These are phyloP conservation scores for Gandaritis pyraliata DNA, from an alignment of 2,888 invertebrate species.

Conservation along the genomic window DNA sequence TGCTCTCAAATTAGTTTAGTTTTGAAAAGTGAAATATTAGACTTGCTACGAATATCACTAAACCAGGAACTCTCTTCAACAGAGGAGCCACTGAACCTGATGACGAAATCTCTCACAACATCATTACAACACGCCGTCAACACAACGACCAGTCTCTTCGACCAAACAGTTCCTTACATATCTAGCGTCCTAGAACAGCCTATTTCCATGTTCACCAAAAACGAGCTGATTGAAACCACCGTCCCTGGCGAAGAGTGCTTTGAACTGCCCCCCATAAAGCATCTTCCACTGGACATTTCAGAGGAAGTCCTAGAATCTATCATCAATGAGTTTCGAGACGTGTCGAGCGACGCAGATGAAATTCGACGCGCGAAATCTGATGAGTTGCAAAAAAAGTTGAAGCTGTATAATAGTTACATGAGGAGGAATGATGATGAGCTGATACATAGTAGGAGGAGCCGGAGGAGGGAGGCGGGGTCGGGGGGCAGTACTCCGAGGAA, in stretches of 20 bases:
- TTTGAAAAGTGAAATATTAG: too few relatives aligned
- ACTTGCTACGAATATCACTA: too few relatives aligned
- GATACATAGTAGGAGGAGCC: constrained; percentile 83
- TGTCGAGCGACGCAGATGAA: constrained; percentile 65
- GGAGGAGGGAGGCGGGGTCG: constrained; percentile 58
- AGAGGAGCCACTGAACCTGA: constrained; percentile 69
- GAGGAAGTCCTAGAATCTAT: constrained; percentile 74
- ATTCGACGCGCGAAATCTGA: constrained; percentile 59
- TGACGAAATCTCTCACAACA: constrained; percentile 75
- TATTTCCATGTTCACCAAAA: constrained; percentile 65
- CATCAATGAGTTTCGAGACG: constrained; percentile 72
- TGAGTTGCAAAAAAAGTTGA: constrained; percentile 81
- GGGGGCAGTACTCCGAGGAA: constrained; percentile 62
- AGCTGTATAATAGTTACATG: constrained; percentile 88
- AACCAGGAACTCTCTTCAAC: constrained; percentile 45
- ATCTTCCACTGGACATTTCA: constrained; percentile 74
- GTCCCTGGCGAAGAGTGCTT: constrained; percentile 88
- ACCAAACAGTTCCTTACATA: constrained; percentile 73
- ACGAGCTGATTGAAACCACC: constrained; percentile 63
- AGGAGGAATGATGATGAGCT: constrained; percentile 89
- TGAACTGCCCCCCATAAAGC: constrained; percentile 86
- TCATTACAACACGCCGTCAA: constrained; percentile 77
- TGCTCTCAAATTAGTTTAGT: too few relatives aligned
- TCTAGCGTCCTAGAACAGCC: constrained; percentile 73
- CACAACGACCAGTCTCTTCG: constrained; percentile 71